phyloP scores from a whole-genome alignment of 2,113 vertebrate genomes.

The Lethenteron camtschaticum region DNA sequence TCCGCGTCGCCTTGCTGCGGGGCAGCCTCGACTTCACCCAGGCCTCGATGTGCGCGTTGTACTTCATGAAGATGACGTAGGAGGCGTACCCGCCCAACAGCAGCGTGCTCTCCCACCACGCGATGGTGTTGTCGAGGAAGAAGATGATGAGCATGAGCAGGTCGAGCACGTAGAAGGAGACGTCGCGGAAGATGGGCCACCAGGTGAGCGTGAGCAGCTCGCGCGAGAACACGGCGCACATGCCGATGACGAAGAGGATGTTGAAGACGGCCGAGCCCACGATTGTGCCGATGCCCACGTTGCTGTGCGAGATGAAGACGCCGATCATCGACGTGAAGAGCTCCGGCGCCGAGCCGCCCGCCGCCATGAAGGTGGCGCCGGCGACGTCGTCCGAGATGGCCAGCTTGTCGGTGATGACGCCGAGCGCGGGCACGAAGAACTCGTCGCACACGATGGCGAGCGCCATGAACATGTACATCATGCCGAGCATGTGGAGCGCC shows the following conservation, averaged over 20 bases:
- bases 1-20: too few relatives aligned
- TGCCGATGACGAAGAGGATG: constrained; percentile 37
- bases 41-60: constrained; percentile 54
- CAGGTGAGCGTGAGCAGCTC: constrained; percentile 17
- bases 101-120: constrained; percentile 61
- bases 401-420: constrained; percentile 70
- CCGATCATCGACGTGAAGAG: constrained; percentile 38
- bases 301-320: constrained; percentile 37
- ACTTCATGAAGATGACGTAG: constrained; percentile 97
- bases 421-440: constrained; percentile 89
- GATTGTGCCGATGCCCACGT: constrained; percentile 33
- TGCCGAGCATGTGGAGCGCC: constrained; percentile 63
- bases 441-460: constrained; percentile 94
- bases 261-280: constrained; percentile 41
- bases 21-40: constrained; percentile 31
- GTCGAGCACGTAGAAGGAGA: constrained; percentile 18
- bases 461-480: constrained; percentile 98
- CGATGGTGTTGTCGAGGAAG: constrained; percentile 86
- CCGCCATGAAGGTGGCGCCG: constrained; percentile 36
- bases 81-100: constrained; percentile 46
- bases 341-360: constrained; percentile 36
- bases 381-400: constrained; percentile 26
- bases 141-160: constrained; percentile 86
- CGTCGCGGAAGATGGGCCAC: constrained; percentile 6
- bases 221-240: constrained; percentile 32